Conservation (phyloP, 2,113 vertebrate species). For the Pterocles orientalis region DNA sequence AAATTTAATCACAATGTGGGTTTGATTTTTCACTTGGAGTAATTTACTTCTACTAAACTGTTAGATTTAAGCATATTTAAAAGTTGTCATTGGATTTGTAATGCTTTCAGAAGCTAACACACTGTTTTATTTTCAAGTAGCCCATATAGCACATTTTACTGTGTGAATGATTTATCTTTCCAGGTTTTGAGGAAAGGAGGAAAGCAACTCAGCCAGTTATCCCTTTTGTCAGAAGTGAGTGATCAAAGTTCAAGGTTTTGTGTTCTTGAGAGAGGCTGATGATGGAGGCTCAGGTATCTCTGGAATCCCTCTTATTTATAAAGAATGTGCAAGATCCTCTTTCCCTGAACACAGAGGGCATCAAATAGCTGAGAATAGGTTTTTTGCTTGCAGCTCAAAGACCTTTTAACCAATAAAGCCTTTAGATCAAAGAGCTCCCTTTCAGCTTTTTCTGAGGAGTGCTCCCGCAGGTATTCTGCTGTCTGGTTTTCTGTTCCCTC, state of each 20-base stretch:
- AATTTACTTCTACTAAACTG: not conserved
- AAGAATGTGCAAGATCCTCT: constrained; percentile 69
- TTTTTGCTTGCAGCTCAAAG: constrained; percentile 37
- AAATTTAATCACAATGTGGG: too few species aligned
- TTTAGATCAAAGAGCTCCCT: constrained; percentile 22
- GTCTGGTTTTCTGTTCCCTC: not conserved
- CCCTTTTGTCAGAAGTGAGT: not conserved
- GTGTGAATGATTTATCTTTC: not conserved
- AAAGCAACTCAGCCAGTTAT: not conserved
- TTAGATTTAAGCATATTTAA: not conserved
- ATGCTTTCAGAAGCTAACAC: not conserved
- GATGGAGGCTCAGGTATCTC: constrained; percentile 53
- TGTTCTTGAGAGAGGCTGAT: constrained; percentile 15
- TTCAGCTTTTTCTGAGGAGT: not conserved
- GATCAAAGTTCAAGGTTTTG: constrained; percentile 45
- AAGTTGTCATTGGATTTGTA: not conserved
- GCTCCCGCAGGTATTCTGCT: not conserved
- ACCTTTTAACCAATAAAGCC: constrained; percentile 11
- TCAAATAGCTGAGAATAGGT: constrained; percentile 30
- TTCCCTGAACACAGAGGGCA: constrained; percentile 25
- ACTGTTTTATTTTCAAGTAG: not conserved
- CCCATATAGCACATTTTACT: not conserved
- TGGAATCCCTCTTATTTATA: constrained; percentile 57
- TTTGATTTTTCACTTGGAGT: not conserved
- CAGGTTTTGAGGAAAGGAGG: not conserved